Evolutionary conservation across 2,888 invertebrate genomes (phyloP), one percentile per base, ranked within the genome.

Genomic region (Ophion obscuratus): DNA sequence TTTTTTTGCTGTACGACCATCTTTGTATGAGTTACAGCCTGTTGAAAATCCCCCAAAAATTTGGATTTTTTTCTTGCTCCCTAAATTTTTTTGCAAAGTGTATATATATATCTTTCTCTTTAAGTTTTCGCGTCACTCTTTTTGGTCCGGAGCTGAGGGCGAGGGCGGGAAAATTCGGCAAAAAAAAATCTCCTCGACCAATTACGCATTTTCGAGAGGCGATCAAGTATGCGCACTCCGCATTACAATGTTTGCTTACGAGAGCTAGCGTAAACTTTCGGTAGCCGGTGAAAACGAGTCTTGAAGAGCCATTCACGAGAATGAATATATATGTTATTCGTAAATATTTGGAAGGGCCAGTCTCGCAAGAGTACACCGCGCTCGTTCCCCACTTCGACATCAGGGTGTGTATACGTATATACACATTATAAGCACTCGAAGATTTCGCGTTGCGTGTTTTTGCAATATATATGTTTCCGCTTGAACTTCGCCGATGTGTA

Each of bases 301-400:
- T 84, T 36, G 78, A 85, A 59, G 24, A 76, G 70, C 76, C 74
- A 82, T 79, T 71, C 66, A 76, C 71, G 66, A 59, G 74, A 81
- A 75, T 74, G 81, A 81, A 53, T 53, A 83, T 85, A 66, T 85
- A 62, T 85, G 81, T 85, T 77, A 84, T 84, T 77, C 81, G 81
- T 81, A 84, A 84, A 84, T 84, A 84, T 84, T 84, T 84, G 73
- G 77, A 84, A 84, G 84, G 62, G 61, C 53, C 74, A 11, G 59
- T 61, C 20, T 74, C 20, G 61, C 36, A 31, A 61, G 66, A 27
- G 53, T 53, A 53, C 53, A 14, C n/a, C 64, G 59, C 44, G 57
- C 71, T 66, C 57, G 67, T 62, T 66, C 64, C 47, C 57, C 66
- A 27, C 61, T 78, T 77, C 40, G 77, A 68, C 59, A 77, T 68